Conservation (phyloP, 2,113 vertebrate species). For the Lutjanus erythropterus region DNA sequence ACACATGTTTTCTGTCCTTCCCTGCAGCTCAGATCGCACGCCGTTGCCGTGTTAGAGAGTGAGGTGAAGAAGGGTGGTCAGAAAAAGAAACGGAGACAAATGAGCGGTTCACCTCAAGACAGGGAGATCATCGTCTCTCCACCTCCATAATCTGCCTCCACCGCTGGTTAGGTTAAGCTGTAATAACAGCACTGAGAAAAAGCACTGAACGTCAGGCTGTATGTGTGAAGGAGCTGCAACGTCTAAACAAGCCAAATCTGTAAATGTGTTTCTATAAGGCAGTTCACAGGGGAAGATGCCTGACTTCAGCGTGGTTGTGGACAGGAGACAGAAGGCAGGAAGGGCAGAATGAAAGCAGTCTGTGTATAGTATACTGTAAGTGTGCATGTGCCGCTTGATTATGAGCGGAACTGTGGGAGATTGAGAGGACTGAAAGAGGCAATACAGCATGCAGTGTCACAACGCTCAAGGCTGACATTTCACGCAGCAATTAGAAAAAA, state of each 20-base stretch:
- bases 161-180: background rate
- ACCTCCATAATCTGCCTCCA: conserved; percentile 14
- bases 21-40: background rate
- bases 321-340: conserved; percentile 1
- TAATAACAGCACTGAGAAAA: conserved; percentile 5
- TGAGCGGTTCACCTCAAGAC: conserved; percentile 21
- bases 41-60: background rate
- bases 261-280: conserved; percentile 36
- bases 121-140: conserved; percentile 17
- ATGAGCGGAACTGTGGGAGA: background rate
- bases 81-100: conserved; percentile 29
- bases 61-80: conserved; percentile 5
- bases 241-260: conserved; percentile 16
- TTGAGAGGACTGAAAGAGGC: background rate
- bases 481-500: background rate
- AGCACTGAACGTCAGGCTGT: conserved; percentile 18
- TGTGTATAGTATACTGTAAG: background rate
- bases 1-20: background rate
- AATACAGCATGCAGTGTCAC: background rate
- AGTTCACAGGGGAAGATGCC: conserved; percentile 17
- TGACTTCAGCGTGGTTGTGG: conserved; percentile 16
- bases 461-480: conserved; percentile 10
- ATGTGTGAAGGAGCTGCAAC: conserved; percentile 43
- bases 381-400: background rate
- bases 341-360: background rate